Conservation (phyloP, 2,113 vertebrate genomes). For the Gadus macrocephalus region DNA sequence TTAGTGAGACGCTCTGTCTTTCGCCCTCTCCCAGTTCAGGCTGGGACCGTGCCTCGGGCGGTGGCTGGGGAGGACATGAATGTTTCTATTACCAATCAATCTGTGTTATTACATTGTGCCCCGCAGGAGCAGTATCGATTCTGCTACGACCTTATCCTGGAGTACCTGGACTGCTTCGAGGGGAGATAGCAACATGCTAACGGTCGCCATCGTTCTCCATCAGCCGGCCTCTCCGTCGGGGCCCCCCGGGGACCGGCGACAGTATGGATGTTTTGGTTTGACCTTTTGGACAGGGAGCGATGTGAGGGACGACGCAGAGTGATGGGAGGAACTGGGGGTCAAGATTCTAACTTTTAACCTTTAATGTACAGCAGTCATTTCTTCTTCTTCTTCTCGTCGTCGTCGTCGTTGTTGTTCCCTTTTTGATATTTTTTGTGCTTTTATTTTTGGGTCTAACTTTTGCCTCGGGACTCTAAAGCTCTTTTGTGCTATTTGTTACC, state of each 20-base stretch:
- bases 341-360: slow-evolving; percentile 63
- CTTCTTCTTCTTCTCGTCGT: slow-evolving; percentile 40
- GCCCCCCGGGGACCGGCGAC: not conserved
- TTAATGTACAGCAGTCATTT: slow-evolving; percentile 72
- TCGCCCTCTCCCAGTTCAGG: too few species aligned
- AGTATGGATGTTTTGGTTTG: not conserved
- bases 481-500: slow-evolving; percentile 47
- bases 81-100: too few species aligned
- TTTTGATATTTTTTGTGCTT: slow-evolving; percentile 61
- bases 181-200: slow-evolving; percentile 74
- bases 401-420: slow-evolving; percentile 57
- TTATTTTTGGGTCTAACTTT: slow-evolving; percentile 43
- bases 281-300: not conserved
- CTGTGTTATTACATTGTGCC: slow-evolving; percentile 14
- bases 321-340: slow-evolving; percentile 27
- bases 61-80: too few species aligned
- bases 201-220: slow-evolving; percentile 20
- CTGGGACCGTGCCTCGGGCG: too few species aligned
- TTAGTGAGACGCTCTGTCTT: too few species aligned
- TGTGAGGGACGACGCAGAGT: slow-evolving; percentile 11
- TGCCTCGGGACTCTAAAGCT: slow-evolving; percentile 47
- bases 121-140: slow-evolving; percentile 78
- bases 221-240: not conserved
- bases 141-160: slow-evolving; percentile 77
- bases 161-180: slow-evolving; percentile 79